Conservation (phyloP, 1,140 invertebrate species). For the Cardiocondyla obscurior region DNA sequence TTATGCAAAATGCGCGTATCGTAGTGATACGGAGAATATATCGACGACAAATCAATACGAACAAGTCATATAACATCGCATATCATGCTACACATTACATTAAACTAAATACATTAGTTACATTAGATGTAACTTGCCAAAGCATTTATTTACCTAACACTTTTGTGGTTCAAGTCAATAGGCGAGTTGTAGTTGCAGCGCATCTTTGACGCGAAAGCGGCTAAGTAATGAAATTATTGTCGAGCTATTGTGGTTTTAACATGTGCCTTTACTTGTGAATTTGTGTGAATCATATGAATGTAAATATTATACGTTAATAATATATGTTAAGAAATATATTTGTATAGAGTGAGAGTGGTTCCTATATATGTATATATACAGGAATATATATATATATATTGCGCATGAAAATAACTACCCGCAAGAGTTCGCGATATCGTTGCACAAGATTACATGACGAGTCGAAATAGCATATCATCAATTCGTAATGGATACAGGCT, state of each 20-base stretch:
- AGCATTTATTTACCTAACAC: constrained; percentile 50
- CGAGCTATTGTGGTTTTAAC: constrained; percentile 58
- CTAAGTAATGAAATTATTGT: constrained; percentile 54
- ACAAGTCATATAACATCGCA: constrained; percentile 20
- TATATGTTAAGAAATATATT: constrained; percentile 62
- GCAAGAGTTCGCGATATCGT: not conserved
- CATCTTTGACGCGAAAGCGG: not conserved
- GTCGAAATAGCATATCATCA: constrained; percentile 47
- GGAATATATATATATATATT: constrained; percentile 21
- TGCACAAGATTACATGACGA: constrained; percentile 6
- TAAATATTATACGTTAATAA: constrained; percentile 63
- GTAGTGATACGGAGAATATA: not conserved
- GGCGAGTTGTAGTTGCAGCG: constrained; percentile 28
- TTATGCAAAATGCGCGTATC: not conserved
- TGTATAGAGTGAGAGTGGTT: constrained; percentile 67
- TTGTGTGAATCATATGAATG: constrained; percentile 65
- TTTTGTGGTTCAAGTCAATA: constrained; percentile 38
- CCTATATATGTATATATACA: constrained; percentile 30
- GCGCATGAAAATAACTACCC: constrained; percentile 1
- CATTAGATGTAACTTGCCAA: constrained; percentile 31
- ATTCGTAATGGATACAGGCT: not conserved
- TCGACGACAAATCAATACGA: not conserved
- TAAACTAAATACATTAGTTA: constrained; percentile 23
- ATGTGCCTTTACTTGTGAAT: constrained; percentile 68
- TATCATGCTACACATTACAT: constrained; percentile 22